Percentiles rank a stretch among this genome's conserved stretches.
These are phyloP conservation scores for Pseudois nayaur DNA, from an alignment of 2,113 vertebrate species.

Conservation along the genomic window DNA sequence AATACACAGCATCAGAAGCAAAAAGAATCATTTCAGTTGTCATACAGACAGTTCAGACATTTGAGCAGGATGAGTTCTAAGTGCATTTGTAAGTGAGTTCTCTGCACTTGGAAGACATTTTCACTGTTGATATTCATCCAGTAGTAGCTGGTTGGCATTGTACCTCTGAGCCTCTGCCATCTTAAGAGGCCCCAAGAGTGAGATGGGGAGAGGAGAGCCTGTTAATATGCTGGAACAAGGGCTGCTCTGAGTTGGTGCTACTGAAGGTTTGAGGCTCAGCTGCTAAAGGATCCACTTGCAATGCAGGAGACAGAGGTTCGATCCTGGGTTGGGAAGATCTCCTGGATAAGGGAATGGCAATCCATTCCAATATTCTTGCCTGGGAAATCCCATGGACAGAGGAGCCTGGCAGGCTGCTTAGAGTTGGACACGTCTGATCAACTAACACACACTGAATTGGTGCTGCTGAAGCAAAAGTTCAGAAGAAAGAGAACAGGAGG, in stretches of 20 bases:
- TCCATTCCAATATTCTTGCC: not conserved
- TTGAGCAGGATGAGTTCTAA: not conserved
- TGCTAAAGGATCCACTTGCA: not conserved
- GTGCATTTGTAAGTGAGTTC: not conserved
- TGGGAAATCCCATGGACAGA: not conserved
- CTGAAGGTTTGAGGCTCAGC: not conserved
- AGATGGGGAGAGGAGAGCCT: not conserved
- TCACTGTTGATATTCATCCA: not conserved
- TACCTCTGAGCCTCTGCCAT: not conserved
- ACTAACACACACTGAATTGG: not conserved
- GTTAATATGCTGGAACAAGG: not conserved
- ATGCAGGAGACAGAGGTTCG: not conserved
- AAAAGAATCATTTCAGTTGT: not conserved
- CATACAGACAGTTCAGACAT: not conserved
- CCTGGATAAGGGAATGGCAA: not conserved
- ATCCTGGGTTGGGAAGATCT: not conserved
- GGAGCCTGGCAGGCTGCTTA: not conserved
- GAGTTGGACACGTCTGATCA: rapidly evolving
- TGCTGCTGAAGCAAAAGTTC: not conserved
- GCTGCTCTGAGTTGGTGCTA: not conserved
- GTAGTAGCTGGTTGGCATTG: too few relatives aligned
- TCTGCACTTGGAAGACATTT: not conserved
- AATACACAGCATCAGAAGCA: not conserved
- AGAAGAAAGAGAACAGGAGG: not conserved
- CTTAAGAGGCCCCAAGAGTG: not conserved